Evolutionary conservation across 2,113 vertebrate genomes (phyloP), one percentile per base, ranked within the genome.

Genomic region (Tachysurus fulvidraco): DNA sequence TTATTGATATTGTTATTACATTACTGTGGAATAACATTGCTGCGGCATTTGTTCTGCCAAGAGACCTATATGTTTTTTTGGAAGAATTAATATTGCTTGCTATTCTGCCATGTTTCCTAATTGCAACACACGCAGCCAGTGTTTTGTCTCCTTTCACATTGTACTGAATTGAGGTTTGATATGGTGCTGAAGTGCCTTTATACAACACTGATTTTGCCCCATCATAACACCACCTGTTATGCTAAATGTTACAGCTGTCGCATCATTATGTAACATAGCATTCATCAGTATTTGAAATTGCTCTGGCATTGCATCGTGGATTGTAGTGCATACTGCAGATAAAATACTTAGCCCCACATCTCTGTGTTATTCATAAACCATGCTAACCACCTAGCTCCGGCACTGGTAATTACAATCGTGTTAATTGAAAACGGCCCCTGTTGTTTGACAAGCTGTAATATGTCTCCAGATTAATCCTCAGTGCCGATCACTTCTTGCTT

Each of bases 391-490:
- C 54, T 57, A 73, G 81, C 81, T 62, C 12, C 30, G n/a, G 13
- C 87, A 64, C 69, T 83, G 73, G 73, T 76, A 86, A 84, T 88
- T 86, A 81, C 64, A 86, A 64, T 77, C 17, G 46, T 76, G 83
- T 86, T 88, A 88, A 88, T 88, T 90, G 87, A 93, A 91, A 95
- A 94, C 89, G 90, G 87, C 91, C 77, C 89, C 89, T 91, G 89
- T 93, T 92, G 92, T 93, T 92, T 92, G 92, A 93, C 91, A 91
- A 92, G 90, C 89, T 92, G 91, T 92, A 93, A 93, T 93, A 90
- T 83, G 85, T 77, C 87, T 91, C 91, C 86, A 65, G 83, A 93
- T 93, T 92, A 92, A 94, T 94, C 93, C 93, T 88, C 84, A 79
- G 88, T 86, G 83, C 90, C 90, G 87, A 91, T 90, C 93, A 91